Base-by-base conservation (phyloP, 2,888 invertebrate species). In the Cotesia congregata region DNA sequence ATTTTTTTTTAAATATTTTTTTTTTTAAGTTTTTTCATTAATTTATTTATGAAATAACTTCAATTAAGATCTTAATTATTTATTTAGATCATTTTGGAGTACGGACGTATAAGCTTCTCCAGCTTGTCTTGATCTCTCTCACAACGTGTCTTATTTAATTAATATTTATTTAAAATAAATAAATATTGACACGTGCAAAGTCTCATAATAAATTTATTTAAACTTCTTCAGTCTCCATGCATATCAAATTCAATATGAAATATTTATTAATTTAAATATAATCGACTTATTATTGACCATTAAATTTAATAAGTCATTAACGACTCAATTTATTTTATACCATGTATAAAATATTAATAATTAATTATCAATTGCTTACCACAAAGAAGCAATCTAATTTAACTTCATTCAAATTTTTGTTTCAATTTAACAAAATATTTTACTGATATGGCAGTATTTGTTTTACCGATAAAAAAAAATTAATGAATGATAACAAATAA, bases 41-140 rank as follows among this genome's bases (percentile, higher is more conserved):
- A 76, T 70, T 76, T 81, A 76, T 78, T 79, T 77, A 77, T 80
- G 79, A 67, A 69, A 75, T 74, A 77, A 80, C 79, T 77, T 77
- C 78, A 78, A 77, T 77, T 74, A 70, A 74, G 68, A 72, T 73
- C 78, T 39, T 65, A 30, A 67, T 50, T 50, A 50, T 50, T 50
- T 50, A 50, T 50, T 30, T 50, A 50, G 12, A 50, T 50, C 12
- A 0, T 50, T 50, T 50, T 12, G 9, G 50, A 7, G 50, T 50
- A 50, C 50, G 50, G 50, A 50, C 50, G 50, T 50, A 0, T 50
- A 9, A 50, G 50, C 50, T 50, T 50, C 9, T 7, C 3, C 50
- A 75, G 78, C 70, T 73, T 68, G 76, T 72, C 61, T 67, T 75
- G 69, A 65, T 72, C 72, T 67, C 72, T 75, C 67, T 68, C 76